Evolutionary conservation across 2,797 vertebrate species (phyloP).

Genomic region (Cossypha dichroa): DNA sequence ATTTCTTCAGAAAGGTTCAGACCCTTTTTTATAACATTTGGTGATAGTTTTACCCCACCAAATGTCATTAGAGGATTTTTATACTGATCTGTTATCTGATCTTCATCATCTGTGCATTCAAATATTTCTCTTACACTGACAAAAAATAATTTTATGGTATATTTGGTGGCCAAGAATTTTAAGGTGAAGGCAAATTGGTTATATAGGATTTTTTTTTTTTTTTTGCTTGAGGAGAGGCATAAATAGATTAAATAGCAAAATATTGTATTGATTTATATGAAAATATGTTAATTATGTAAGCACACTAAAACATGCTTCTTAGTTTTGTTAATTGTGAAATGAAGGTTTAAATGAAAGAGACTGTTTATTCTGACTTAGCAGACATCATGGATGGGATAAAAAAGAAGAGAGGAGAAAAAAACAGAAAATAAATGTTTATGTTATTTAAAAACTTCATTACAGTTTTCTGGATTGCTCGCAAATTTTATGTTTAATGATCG

Average conservation of each 20-base stretch:
- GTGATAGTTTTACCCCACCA: not conserved
- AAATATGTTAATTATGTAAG: not conserved
- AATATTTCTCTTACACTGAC: not conserved
- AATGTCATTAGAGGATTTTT: not conserved
- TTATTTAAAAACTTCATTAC: not conserved
- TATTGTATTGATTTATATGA: not conserved
- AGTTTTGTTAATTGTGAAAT: not conserved
- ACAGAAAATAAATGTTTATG: not conserved
- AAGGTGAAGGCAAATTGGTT: not conserved
- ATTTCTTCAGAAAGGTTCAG: not conserved
- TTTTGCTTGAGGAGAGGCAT: not conserved
- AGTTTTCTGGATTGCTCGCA: not conserved
- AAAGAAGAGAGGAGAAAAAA: accelerated
- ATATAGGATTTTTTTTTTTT: not conserved
- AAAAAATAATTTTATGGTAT: not conserved
- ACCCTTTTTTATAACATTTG: not conserved
- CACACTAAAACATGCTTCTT: accelerated
- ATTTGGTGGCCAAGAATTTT: not conserved
- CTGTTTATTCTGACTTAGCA: not conserved
- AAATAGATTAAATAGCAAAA: not conserved
- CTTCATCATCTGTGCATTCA: not conserved
- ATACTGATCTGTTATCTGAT: not conserved
- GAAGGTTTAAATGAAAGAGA: not conserved
- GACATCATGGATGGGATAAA: not conserved
- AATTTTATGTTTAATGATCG: not conserved